These are phyloP conservation scores for Neogale vison DNA, from an alignment of 2,113 vertebrate species.

Conservation along the genomic window DNA sequence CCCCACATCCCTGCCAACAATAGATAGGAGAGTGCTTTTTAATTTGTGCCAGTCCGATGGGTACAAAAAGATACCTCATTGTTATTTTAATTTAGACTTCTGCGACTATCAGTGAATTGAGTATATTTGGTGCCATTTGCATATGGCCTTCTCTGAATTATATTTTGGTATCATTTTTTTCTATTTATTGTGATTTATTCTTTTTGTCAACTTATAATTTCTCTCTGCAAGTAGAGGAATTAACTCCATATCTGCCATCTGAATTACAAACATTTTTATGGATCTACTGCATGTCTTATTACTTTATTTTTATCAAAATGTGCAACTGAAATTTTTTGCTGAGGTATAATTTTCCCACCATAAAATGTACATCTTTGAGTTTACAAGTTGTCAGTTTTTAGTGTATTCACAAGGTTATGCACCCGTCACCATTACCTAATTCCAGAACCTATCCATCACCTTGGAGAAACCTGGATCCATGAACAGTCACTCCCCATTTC, in stretches of 20 bases:
- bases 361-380: neutral
- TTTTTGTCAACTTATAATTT: constrained; percentile 42
- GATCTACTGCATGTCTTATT: neutral
- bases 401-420: neutral
- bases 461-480: neutral
- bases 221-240: constrained; percentile 11
- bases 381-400: neutral
- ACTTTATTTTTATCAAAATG: neutral
- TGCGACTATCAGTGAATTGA: constrained; percentile 50
- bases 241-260: constrained; percentile 26
- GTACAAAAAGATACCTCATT: constrained; percentile 53
- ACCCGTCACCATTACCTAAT: neutral
- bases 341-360: neutral
- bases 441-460: neutral
- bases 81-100: constrained; percentile 75
- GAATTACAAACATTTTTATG: constrained; percentile 21
- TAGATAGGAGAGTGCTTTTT: constrained; percentile 55
- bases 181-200: constrained; percentile 46
- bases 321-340: neutral
- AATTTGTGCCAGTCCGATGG: constrained; percentile 55
- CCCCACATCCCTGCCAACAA: neutral
- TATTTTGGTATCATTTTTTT: constrained; percentile 52
- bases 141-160: constrained; percentile 43
- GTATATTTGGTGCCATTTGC: constrained; percentile 48
- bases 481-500: neutral